Percentiles rank a stretch among this genome's conserved stretches.
These are phyloP conservation scores for Cotesia chilonis DNA, from an alignment of 1,140 invertebrate species.

Conservation along the genomic window DNA sequence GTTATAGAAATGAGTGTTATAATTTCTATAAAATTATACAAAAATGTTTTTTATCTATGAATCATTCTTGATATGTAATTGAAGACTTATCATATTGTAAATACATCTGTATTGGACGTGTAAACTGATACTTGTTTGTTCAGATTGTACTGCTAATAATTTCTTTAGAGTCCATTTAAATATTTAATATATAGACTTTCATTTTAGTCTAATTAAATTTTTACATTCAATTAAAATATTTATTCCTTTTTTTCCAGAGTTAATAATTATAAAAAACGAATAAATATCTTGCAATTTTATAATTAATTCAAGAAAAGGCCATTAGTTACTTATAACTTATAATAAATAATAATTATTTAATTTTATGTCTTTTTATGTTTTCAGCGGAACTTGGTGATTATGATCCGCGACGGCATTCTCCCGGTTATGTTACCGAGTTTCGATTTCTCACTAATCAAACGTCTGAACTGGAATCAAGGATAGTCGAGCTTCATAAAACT, in stretches of 20 bases:
- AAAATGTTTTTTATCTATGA: no score
- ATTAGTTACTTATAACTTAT: not conserved
- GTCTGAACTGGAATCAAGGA: constrained; percentile 86
- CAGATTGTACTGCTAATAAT: no score
- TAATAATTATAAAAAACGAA: not conserved
- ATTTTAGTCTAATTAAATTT: constrained; percentile 25
- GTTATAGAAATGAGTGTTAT: no score
- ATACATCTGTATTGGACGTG: no score
- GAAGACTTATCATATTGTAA: no score
- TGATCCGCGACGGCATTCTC: constrained; percentile 86
- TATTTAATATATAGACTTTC: not conserved
- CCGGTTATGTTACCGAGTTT: constrained; percentile 96
- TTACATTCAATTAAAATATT: not conserved
- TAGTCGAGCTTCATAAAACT: constrained; percentile 88
- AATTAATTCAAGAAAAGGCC: no score
- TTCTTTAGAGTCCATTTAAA: no score
- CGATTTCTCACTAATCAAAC: constrained; percentile 93
- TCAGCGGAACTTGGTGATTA: constrained; percentile 98
- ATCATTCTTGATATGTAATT: no score
- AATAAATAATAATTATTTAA: no score
- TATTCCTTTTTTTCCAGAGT: not conserved
- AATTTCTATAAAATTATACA: no score
- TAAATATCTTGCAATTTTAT: no score
- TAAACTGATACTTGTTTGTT: no score
- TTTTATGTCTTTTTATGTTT: constrained; percentile 46